Base-by-base conservation (phyloP, 2,113 vertebrate species). In the Eurystomus gularis region DNA sequence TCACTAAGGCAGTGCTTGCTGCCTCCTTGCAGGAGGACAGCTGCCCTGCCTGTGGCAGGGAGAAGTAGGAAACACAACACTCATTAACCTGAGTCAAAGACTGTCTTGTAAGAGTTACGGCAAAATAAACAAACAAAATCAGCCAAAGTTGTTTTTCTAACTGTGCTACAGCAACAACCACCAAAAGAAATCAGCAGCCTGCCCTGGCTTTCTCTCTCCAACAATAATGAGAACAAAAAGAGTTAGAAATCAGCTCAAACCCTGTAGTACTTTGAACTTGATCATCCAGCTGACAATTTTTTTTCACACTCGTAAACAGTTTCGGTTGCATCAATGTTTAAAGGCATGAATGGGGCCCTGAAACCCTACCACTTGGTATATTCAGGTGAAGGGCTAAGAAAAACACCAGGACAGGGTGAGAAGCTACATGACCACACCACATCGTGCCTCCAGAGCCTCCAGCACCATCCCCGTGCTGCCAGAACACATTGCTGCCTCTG, bases 401-500 rank as follows among this genome's bases (percentile, higher is more conserved):
- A 64, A 65, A 20, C 6, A 15, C 2, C 9, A 40, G 37, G 24
- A 42, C 14, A 51, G 29, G 24, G 28, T 7, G 12, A 61, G 42
- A 51, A 61, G 35, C 31, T 18, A 23, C 17, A 11, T 5, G 55
- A 21, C 24, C 48, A 13, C 35, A 48, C 6, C n/a, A 31, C 4
- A 0, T 28, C 4, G 31, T 28, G 20, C 13, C n/a, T 13, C 4
- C 15, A 39, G 52, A 37, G 19, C 2, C 29, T 51, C 4, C 0
- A 58, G 52, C 6, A 21, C 16, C 37, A 51, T 12, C 9, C 48
- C 16, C 24, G 26, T 11, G 7, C 28, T 60, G 26, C 18, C 12
- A 9, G 25, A 11, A 9, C 40, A 40, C 1, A 0, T 28, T 17
- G 18, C 19, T 21, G 10, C 35, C 29, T 37, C 46, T 2, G 1